Conservation (phyloP, 2,797 vertebrate genomes). For the Dendrocincla fuliginosa region DNA sequence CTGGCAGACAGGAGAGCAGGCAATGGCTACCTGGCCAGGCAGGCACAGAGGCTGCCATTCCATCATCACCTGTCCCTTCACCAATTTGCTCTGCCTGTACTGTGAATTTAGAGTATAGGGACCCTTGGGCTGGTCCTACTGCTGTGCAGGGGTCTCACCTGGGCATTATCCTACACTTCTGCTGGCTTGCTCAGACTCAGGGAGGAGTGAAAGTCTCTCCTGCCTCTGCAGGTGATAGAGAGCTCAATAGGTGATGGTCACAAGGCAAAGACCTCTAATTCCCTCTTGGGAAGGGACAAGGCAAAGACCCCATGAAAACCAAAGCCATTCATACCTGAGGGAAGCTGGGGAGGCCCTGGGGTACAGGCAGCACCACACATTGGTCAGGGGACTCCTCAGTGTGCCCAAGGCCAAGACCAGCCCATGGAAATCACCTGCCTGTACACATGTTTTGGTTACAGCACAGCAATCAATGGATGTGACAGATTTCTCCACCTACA, state of each 20-base stretch:
- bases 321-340: background rate
- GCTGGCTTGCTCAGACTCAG: no score
- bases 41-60: background rate
- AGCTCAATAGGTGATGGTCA: background rate
- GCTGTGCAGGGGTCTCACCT: background rate
- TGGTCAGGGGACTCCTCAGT: background rate
- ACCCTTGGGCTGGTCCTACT: background rate
- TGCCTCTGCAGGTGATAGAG: fast-evolving
- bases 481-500: background rate
- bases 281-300: background rate
- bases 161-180: background rate
- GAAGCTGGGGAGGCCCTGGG: background rate
- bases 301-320: background rate
- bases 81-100: background rate
- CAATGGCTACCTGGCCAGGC: background rate
- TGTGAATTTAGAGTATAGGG: background rate
- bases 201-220: background rate
- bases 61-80: fast-evolving
- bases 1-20: background rate
- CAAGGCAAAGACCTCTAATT: background rate
- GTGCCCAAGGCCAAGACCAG: background rate
- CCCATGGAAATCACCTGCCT: background rate
- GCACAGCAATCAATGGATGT: background rate
- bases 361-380: background rate
- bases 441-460: background rate